phyloP scores from a whole-genome alignment of 1,140 invertebrate genomes.

The Drosophila baimaii region DNA sequence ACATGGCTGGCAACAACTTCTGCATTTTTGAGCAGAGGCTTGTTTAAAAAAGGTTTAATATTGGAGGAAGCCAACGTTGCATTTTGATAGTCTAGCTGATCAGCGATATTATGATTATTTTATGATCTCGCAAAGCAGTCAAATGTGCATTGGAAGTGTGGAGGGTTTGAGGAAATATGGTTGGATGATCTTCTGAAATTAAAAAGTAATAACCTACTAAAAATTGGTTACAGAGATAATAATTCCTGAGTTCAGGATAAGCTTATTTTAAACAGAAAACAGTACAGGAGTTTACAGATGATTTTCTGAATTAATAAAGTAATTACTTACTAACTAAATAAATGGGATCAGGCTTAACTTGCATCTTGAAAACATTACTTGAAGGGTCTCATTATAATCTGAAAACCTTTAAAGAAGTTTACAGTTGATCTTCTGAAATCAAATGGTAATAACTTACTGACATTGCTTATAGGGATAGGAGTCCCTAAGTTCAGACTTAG shows the following conservation, averaged over 20 bases:
- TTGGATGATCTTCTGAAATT: not conserved
- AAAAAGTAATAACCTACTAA: not conserved
- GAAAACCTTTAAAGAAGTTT: no score
- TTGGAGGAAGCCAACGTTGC: conserved; percentile 28
- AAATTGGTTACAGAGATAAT: not conserved
- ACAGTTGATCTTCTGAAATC: no score
- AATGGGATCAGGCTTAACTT: no score
- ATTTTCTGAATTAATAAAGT: no score
- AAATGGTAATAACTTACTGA: no score
- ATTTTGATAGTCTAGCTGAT: conserved; percentile 12
- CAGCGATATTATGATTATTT: conserved; percentile 8
- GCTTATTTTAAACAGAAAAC: no score
- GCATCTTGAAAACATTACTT: no score
- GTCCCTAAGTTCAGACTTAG: no score
- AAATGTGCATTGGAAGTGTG: not conserved
- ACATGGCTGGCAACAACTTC: conserved; percentile 35
- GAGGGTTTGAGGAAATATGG: not conserved
- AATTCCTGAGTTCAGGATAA: not conserved
- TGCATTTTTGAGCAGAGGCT: conserved; percentile 34
- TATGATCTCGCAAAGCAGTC: not conserved
- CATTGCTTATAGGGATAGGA: no score
- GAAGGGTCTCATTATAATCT: no score
- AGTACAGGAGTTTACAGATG: no score
- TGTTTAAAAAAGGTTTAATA: conserved; percentile 16
- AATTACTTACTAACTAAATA: no score